A percentile compares a stretch with the other conserved stretches of the same genome.
Conservation (phyloP, 2,113 vertebrate genomes). For the Garra rufa region DNA sequence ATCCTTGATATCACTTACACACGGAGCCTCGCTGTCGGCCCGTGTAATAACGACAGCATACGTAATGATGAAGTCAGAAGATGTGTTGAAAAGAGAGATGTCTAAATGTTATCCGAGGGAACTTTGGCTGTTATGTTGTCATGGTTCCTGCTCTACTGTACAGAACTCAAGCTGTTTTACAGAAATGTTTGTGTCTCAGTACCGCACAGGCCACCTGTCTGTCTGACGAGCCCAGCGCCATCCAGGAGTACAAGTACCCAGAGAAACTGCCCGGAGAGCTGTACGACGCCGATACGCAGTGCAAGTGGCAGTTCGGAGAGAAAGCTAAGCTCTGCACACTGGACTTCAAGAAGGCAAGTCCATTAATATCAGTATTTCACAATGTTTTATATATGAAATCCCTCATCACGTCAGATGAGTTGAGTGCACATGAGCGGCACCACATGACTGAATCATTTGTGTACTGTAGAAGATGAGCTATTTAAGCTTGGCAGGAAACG, state of each 20-base stretch:
- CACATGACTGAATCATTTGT: background rate
- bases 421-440: background rate
- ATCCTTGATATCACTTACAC: conserved; percentile 67
- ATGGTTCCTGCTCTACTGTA: conserved; percentile 55
- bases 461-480: background rate
- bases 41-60: conserved; percentile 57
- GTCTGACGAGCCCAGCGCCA: conserved; percentile 82
- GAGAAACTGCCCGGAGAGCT: conserved; percentile 87
- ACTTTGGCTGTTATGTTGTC: conserved; percentile 67
- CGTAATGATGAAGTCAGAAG: conserved; percentile 66
- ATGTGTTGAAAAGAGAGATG: conserved; percentile 59
- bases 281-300: conserved; percentile 89
- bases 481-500: background rate
- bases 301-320: conserved; percentile 93
- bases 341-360: conserved; percentile 86
- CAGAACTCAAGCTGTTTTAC: conserved; percentile 16
- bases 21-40: conserved; percentile 62
- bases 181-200: conserved; percentile 66
- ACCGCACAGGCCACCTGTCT: conserved; percentile 86
- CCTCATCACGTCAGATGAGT: background rate
- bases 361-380: background rate
- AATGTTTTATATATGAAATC: background rate
- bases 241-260: conserved; percentile 84
- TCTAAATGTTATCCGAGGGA: conserved; percentile 57
- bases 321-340: conserved; percentile 90